Percentiles rank a stretch among this genome's conserved stretches.
These are phyloP conservation scores for Epinephelus malabaricus DNA, from an alignment of 2,797 vertebrate species.

Conservation along the genomic window DNA sequence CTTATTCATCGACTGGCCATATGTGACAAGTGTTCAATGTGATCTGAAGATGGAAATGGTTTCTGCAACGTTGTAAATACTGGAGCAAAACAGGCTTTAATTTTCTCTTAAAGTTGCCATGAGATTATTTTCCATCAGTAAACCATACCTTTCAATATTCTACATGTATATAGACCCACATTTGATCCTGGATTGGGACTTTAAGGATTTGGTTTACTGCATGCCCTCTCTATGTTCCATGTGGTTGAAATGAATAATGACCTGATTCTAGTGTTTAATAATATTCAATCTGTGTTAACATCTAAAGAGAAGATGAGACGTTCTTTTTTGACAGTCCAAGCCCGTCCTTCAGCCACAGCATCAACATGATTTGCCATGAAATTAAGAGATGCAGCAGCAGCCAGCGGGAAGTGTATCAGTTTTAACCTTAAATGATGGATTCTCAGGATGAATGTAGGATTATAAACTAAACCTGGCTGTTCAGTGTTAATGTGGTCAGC, in stretches of 20 bases:
- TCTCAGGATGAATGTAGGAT: conserved; percentile 83
- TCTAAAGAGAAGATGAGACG: conserved; percentile 30
- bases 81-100: conserved; percentile 25
- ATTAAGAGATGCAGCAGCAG: conserved; percentile 11
- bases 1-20: not conserved
- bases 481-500: conserved; percentile 60
- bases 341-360: conserved; percentile 51
- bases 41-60: conserved; percentile 1
- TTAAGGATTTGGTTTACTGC: conserved; percentile 61
- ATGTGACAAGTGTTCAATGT: not conserved
- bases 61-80: conserved; percentile 53
- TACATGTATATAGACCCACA: conserved; percentile 46
- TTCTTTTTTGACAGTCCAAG: conserved; percentile 43
- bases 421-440: conserved; percentile 53
- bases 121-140: conserved; percentile 47
- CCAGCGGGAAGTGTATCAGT: conserved; percentile 27
- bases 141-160: conserved; percentile 25
- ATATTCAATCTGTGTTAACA: conserved; percentile 48
- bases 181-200: conserved; percentile 67
- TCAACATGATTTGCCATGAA: conserved; percentile 42
- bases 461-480: conserved; percentile 66
- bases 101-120: conserved; percentile 16
- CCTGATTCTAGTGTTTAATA: conserved; percentile 50
- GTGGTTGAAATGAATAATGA: conserved; percentile 61
- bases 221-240: conserved; percentile 63